Evolutionary conservation across 1,140 invertebrate genomes (phyloP).

Genomic region (Achatina immaculata): DNA sequence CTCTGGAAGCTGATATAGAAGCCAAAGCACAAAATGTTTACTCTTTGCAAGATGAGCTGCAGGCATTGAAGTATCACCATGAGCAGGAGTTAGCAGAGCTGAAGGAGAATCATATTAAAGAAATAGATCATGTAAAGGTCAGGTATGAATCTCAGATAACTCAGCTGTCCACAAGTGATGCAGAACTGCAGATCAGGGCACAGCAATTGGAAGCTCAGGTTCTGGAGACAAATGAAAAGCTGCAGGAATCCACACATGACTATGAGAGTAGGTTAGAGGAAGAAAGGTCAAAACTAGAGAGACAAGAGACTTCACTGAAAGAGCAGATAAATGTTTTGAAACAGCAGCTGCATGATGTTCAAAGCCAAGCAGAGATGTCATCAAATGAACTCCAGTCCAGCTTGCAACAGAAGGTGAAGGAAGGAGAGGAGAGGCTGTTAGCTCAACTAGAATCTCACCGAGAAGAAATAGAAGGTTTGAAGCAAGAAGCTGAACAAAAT

Average conservation of each 20-base stretch:
- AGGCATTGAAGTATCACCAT: neutral
- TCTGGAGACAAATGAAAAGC: conserved; percentile 60
- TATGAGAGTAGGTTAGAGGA: conserved; percentile 65
- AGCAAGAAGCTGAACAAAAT: conserved; percentile 59
- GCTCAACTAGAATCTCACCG: conserved; percentile 55
- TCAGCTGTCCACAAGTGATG: neutral
- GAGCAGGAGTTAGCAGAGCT: neutral
- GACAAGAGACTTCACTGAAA: conserved; percentile 49
- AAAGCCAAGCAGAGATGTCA: conserved; percentile 46
- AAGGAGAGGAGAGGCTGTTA: conserved; percentile 57
- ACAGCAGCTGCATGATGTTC: conserved; percentile 53
- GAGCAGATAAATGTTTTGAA: conserved; percentile 60
- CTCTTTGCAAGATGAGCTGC: conserved; percentile 6
- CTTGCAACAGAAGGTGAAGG: conserved; percentile 49
- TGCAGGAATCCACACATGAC: conserved; percentile 58
- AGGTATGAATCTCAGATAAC: conserved; percentile 37
- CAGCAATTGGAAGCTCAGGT: conserved; percentile 53
- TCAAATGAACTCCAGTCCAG: conserved; percentile 50
- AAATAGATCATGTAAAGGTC: conserved; percentile 39
- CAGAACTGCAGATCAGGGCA: neutral
- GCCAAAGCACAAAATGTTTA: conserved; percentile 41
- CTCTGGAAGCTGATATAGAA: conserved; percentile 36
- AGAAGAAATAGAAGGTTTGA: conserved; percentile 56
- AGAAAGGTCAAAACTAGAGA: conserved; percentile 59
- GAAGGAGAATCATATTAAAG: conserved; percentile 10